These are phyloP conservation scores for Oophaga sylvatica DNA, from an alignment of 2,797 vertebrate species.

Conservation along the genomic window DNA sequence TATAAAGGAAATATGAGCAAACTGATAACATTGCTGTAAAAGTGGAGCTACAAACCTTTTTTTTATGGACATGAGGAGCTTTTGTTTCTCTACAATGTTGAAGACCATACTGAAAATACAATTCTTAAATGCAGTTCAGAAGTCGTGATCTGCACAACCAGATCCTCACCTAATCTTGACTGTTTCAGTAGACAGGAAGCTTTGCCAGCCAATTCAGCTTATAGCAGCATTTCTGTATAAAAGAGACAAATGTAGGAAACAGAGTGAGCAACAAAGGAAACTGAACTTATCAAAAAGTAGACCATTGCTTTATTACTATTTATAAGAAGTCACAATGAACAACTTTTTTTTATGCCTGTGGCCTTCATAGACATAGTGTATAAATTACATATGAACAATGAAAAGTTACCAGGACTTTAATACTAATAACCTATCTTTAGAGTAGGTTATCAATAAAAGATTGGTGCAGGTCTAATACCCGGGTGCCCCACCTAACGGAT, in stretches of 20 bases:
- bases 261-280: neutral
- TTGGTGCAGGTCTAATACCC: too few relatives aligned
- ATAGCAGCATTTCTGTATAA: neutral
- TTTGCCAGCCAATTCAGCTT: neutral
- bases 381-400: too few relatives aligned
- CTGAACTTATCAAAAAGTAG: too few relatives aligned
- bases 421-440: too few relatives aligned
- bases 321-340: too few relatives aligned
- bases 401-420: too few relatives aligned
- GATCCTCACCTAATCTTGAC: neutral
- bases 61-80: neutral
- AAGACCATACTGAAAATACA: neutral
- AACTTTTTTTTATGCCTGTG: too few relatives aligned
- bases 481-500: too few relatives aligned
- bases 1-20: neutral
- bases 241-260: neutral
- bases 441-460: too few relatives aligned
- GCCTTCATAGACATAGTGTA: too few relatives aligned
- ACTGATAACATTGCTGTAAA: neutral
- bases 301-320: too few relatives aligned
- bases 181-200: neutral
- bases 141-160: neutral
- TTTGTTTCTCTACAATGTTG: neutral
- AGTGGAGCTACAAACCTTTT: neutral
- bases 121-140: neutral